phyloP scores from a whole-genome alignment of 2,797 vertebrate species.

The Alfaro cultratus region DNA sequence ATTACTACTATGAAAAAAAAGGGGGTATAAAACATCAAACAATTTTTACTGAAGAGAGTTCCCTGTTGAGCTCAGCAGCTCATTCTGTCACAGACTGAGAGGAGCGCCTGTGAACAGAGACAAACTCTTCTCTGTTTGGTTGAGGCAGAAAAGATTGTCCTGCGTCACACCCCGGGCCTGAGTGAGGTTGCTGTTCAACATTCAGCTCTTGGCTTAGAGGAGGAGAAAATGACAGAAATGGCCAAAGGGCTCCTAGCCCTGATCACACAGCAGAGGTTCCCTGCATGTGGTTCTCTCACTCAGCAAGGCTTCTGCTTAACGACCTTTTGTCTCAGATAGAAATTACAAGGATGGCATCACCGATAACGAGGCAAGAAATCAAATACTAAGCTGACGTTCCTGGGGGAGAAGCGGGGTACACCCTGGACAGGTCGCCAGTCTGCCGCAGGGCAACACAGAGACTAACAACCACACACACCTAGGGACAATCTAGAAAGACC shows the following conservation, averaged over 20 bases:
- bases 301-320: neutral
- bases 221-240: slow-evolving; percentile 49
- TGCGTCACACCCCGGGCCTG: slow-evolving; percentile 24
- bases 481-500: too few relatives aligned
- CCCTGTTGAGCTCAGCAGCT: slow-evolving; percentile 13
- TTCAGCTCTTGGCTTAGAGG: slow-evolving; percentile 35
- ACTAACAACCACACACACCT: too few relatives aligned
- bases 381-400: neutral
- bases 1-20: neutral
- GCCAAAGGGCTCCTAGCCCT: slow-evolving; percentile 40
- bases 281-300: slow-evolving; percentile 43
- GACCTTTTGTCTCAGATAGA: neutral
- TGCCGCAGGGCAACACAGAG: too few relatives aligned
- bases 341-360: neutral
- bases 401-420: too few relatives aligned
- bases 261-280: slow-evolving; percentile 59
- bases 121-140: slow-evolving; percentile 48
- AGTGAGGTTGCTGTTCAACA: slow-evolving; percentile 29
- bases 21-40: neutral
- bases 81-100: slow-evolving; percentile 18
- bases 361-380: neutral
- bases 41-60: slow-evolving; percentile 23
- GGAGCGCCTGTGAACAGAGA: slow-evolving; percentile 34
- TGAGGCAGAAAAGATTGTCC: slow-evolving; percentile 33
- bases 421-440: too few relatives aligned